Evolutionary conservation across 1,140 invertebrate genomes (phyloP), one percentile per base, ranked within the genome.

Genomic region (Cydia strobilella): DNA sequence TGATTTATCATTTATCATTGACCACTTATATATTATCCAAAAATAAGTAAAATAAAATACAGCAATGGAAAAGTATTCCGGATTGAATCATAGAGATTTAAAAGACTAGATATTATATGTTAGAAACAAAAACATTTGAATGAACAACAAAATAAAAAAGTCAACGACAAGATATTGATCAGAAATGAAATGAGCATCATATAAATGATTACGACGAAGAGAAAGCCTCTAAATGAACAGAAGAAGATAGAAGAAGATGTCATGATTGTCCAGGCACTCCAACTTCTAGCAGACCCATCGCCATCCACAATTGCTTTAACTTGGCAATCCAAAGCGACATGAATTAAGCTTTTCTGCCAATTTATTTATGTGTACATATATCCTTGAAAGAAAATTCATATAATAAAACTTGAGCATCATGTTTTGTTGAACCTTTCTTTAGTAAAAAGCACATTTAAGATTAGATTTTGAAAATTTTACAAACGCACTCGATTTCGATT

Each of bases 221-320:
- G 15, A 54, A 9, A 54, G 51, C 51, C 15, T 18, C 1, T 18
- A 2, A 54, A 54, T 54, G n/a, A 54, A 54, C 4, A 18, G 5
- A 18, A 18, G 12, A 20, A 54, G 15, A 54, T 6, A 13, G 12
- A 45, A 54, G 42, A 54, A 54, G 51, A 76, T 25, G 31, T 51
- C 54, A 27, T 59, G 54, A 15, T 75, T 77, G 76, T 75, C 74
- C 74, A 65, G 35, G 74, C 76, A 72, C 13, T 59, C 71, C 27
- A 42, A 74, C 27, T 35, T 83, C 82, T 82, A 80, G 77, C 76
- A 80, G 72, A 78, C 80, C 80, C 80, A 74, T 79, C 45, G 45
- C 20, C 63, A 51, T 42, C 9, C 77, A 77, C 79, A 78, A 77
- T 81, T 77, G 66, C 42, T 81, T 79, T 74, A 80, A 81, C 76